These are phyloP conservation scores for Gambusia yucatana DNA, from an alignment of 2,797 vertebrate genomes.

Conservation along the genomic window DNA sequence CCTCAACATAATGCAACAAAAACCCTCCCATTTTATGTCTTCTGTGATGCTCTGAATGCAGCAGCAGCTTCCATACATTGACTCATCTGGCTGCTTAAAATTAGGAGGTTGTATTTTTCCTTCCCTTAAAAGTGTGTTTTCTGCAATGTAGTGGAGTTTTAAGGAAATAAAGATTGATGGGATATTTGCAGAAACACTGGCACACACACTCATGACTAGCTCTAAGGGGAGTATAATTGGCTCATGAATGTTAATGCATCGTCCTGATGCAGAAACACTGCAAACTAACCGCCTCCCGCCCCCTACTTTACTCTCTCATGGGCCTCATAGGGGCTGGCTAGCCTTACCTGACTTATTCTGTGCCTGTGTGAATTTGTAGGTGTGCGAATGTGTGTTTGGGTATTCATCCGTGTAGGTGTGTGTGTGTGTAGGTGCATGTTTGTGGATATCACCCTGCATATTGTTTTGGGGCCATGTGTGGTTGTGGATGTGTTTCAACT, in stretches of 20 bases:
- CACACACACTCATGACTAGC: constrained; percentile 10
- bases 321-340: constrained; percentile 40
- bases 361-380: constrained; percentile 20
- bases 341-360: constrained; percentile 47
- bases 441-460: constrained; percentile 61
- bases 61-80: constrained; percentile 35
- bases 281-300: constrained; percentile 39
- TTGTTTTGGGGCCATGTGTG: constrained; percentile 47
- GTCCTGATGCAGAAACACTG: constrained; percentile 55
- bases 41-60: constrained; percentile 52
- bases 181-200: constrained; percentile 6
- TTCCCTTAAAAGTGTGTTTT: not conserved
- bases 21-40: constrained; percentile 63
- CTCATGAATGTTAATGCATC: constrained; percentile 64
- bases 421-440: constrained; percentile 68
- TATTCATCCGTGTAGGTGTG: constrained; percentile 49
- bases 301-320: constrained; percentile 27
- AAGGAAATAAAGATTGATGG: not conserved
- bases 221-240: constrained; percentile 37
- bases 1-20: constrained; percentile 58
- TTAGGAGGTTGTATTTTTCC: not conserved
- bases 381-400: constrained; percentile 27
- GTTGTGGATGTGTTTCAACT: constrained; percentile 48
- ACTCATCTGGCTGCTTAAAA: constrained; percentile 38
- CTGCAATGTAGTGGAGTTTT: not conserved